Conservation (phyloP, 2,888 invertebrate species). For the Apamea sordens region DNA sequence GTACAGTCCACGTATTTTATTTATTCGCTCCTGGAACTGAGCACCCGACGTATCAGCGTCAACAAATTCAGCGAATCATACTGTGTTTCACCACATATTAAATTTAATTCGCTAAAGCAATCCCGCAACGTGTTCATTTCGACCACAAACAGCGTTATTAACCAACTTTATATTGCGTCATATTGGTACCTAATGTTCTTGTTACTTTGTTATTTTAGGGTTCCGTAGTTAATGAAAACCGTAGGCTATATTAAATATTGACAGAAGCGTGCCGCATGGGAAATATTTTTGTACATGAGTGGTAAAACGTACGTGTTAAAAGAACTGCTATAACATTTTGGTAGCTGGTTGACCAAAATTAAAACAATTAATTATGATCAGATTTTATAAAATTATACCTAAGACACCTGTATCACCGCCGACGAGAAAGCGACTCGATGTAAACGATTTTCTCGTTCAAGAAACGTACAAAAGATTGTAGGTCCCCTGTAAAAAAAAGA, state of each 20-base stretch:
- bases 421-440: no score
- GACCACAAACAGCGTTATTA: conserved; percentile 57
- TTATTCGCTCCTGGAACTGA: no score
- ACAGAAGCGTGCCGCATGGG: conserved; percentile 19
- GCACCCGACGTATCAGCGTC: no score
- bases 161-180: conserved; percentile 51
- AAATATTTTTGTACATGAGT: conserved; percentile 7
- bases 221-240: conserved; percentile 14
- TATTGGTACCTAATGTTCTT: conserved; percentile 43
- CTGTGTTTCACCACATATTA: conserved; percentile 49
- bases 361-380: not conserved
- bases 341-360: not conserved
- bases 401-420: no score
- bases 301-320: not conserved
- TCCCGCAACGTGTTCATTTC: conserved; percentile 55
- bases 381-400: not conserved
- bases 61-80: no score
- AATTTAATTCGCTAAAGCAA: conserved; percentile 61
- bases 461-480: no score
- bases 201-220: conserved; percentile 27
- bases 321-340: not conserved
- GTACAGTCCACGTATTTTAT: no score
- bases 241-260: conserved; percentile 32
- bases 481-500: no score
- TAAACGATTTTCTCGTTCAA: no score